Percentiles rank a stretch among this genome's conserved stretches.
Evolutionary conservation across 2,888 invertebrate genomes (phyloP).

Genomic region (Osmoderma eremita): DNA sequence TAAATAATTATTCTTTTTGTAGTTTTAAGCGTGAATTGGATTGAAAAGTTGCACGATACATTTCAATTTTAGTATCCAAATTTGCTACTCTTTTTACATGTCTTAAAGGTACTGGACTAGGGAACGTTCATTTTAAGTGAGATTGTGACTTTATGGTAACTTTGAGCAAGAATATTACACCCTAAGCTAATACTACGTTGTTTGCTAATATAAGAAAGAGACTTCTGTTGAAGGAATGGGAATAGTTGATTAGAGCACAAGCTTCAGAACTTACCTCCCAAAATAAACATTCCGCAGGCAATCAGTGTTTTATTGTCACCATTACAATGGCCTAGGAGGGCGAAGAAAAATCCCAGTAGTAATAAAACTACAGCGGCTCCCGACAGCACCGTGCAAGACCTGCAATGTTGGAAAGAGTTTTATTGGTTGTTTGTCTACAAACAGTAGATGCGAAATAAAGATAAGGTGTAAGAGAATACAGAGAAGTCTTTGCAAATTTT

Average conservation of each 20-base stretch:
- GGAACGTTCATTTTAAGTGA: background rate
- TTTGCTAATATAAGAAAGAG: conserved; percentile 8
- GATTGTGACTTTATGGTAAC: background rate
- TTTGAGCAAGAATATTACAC: conserved; percentile 11
- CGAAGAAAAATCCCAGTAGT: conserved; percentile 68
- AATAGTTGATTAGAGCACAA: conserved; percentile 31
- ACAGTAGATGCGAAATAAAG: conserved; percentile 20
- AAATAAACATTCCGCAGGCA: conserved; percentile 70
- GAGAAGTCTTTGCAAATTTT: conserved; percentile 3
- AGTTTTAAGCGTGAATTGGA: too few species aligned
- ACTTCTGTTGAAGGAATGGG: conserved; percentile 19
- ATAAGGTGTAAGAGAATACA: conserved; percentile 10
- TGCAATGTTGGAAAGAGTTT: conserved; percentile 59
- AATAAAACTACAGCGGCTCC: conserved; percentile 66
- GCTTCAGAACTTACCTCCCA: conserved; percentile 66
- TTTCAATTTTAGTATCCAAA: too few species aligned
- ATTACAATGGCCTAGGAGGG: conserved; percentile 70
- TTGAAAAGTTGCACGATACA: too few species aligned
- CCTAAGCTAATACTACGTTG: conserved; percentile 4
- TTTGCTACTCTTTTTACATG: too few species aligned
- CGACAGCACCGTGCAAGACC: conserved; percentile 70
- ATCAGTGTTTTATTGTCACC: conserved; percentile 71
- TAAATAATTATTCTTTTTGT: too few species aligned
- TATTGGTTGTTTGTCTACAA: conserved; percentile 29
- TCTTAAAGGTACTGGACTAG: too few species aligned